Conservation (phyloP, 2,888 invertebrate genomes). For the Lithophane ornitopus region DNA sequence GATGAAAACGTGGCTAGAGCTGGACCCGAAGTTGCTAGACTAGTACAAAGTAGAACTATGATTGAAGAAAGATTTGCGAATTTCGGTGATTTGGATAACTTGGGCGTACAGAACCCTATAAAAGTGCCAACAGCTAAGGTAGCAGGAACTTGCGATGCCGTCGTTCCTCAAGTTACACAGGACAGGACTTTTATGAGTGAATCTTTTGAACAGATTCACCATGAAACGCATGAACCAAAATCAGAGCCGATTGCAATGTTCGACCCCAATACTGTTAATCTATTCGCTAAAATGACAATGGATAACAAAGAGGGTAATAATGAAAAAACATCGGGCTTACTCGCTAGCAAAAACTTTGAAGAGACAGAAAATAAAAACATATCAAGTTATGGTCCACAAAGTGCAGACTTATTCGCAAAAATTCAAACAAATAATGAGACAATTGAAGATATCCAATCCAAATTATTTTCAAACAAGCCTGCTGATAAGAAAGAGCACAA, state of each 20-base stretch:
- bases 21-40: constrained; percentile 38
- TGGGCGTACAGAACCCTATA: constrained; percentile 5
- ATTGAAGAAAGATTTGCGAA: constrained; percentile 43
- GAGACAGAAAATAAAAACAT: constrained; percentile 25
- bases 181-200: constrained; percentile 28
- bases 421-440: constrained; percentile 11
- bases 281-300: constrained; percentile 33
- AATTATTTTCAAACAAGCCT: constrained; percentile 10
- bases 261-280: constrained; percentile 32
- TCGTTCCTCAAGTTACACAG: constrained; percentile 5
- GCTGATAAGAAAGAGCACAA: constrained; percentile 41
- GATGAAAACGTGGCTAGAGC: constrained; percentile 48
- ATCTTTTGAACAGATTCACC: constrained; percentile 15
- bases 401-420: constrained; percentile 30
- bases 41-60: constrained; percentile 31
- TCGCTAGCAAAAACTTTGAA: constrained; percentile 12
- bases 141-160: background rate
- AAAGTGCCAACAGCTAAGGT: background rate
- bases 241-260: constrained; percentile 33
- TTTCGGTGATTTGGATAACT: constrained; percentile 40
- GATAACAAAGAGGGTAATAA: constrained; percentile 19
- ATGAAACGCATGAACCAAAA: constrained; percentile 1
- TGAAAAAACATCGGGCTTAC: constrained; percentile 7
- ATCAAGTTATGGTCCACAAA: constrained; percentile 27
- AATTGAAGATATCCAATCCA: constrained; percentile 12